Evolutionary conservation across 2,797 vertebrate genomes (phyloP).

Genomic region (Alosa sapidissima): DNA sequence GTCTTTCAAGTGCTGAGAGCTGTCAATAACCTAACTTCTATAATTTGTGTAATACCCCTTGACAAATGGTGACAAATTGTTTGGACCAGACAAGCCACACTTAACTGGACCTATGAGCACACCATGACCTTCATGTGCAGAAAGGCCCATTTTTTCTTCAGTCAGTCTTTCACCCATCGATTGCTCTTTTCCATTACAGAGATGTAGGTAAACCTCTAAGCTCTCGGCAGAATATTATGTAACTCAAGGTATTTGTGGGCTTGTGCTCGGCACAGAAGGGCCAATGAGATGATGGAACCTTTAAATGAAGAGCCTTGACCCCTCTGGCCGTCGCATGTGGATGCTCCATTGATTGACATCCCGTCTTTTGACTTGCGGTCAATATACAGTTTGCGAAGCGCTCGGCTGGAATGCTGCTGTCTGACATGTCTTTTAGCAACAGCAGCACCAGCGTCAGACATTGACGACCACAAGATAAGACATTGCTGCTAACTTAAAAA

Average conservation of each 20-base stretch:
- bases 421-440: background rate
- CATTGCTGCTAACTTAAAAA: background rate
- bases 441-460: background rate
- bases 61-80: background rate
- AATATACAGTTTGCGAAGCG: background rate
- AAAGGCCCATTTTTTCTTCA: background rate
- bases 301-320: constrained; percentile 39
- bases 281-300: constrained; percentile 28
- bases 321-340: background rate
- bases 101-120: background rate
- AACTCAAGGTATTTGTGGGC: background rate
- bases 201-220: constrained; percentile 32
- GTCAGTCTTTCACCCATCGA: constrained; percentile 17
- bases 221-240: background rate
- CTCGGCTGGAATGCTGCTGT: background rate
- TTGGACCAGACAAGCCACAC: background rate
- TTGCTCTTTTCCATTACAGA: constrained; percentile 34
- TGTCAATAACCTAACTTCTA: background rate
- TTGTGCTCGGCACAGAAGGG: constrained; percentile 3
- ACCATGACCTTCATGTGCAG: background rate
- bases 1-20: background rate
- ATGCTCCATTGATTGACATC: constrained; percentile 29
- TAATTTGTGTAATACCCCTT: background rate
- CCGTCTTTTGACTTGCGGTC: constrained; percentile 28
- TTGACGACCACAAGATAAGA: background rate